A percentile compares a stretch with the other conserved stretches of the same genome.
Conservation (phyloP, 2,113 vertebrate species). For the Seriola dumerili region DNA sequence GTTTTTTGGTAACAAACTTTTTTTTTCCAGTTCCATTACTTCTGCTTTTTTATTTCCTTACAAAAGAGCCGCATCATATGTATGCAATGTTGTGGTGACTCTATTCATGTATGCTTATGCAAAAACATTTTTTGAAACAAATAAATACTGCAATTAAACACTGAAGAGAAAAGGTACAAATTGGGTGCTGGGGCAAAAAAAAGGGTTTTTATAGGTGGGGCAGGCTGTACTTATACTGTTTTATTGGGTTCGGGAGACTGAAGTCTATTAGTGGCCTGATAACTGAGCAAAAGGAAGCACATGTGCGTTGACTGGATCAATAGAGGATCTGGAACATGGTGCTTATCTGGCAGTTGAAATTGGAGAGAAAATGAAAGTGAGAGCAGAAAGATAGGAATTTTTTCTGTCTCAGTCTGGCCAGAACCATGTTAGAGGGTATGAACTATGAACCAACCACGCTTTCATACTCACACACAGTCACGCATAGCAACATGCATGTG, state of each 20-base stretch:
- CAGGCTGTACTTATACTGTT: not conserved
- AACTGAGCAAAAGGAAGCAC: slow-evolving; percentile 1
- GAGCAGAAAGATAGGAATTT: not conserved
- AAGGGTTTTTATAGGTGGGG: not conserved
- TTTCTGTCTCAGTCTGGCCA: not conserved
- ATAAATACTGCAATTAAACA: not conserved
- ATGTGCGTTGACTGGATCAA: not conserved
- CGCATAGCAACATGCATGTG: slow-evolving; percentile 10
- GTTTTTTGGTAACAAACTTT: not conserved
- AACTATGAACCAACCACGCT: not conserved
- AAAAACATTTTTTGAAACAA: not conserved
- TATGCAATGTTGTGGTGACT: not conserved
- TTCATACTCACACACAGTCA: not conserved
- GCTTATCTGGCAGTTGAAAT: slow-evolving; percentile 12
- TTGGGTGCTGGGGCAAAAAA: not conserved
- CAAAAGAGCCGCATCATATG: not conserved
- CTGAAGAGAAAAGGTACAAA: not conserved
- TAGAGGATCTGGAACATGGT: slow-evolving; percentile 23
- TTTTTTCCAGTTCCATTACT: not conserved
- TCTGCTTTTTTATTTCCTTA: slow-evolving; percentile 7
- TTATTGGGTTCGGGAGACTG: slow-evolving; percentile 9
- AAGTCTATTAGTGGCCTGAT: not conserved
- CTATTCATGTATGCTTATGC: not conserved
- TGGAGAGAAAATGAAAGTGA: not conserved
- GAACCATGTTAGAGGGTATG: not conserved